Conservation (phyloP, 2,888 invertebrate genomes). For the Ophioninae sp. region DNA sequence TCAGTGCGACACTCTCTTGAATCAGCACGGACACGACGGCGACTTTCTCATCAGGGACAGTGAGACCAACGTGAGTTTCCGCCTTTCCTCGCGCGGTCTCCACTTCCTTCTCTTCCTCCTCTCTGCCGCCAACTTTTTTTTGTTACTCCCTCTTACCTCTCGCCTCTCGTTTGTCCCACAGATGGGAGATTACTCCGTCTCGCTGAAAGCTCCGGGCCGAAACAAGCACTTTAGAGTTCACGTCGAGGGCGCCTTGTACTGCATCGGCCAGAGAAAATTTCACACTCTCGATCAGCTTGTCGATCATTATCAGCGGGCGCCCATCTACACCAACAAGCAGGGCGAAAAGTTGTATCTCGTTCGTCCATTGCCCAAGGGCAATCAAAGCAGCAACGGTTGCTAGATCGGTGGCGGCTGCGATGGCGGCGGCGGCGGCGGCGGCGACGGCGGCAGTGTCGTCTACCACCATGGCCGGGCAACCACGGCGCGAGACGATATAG, state of each 20-base stretch:
- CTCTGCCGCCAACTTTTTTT: not conserved
- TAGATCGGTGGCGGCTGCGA: constrained; percentile 68
- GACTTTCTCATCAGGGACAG: constrained; percentile 99
- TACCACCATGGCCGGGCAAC: too few species aligned
- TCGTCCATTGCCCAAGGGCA: constrained; percentile 91
- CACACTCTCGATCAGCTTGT: constrained; percentile 97
- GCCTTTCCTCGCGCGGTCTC: not conserved
- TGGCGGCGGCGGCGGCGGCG: not conserved
- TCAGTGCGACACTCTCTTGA: constrained; percentile 97
- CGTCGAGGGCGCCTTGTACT: constrained; percentile 94
- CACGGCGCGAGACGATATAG: too few species aligned
- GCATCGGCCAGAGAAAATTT: constrained; percentile 99
- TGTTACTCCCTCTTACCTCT: not conserved
- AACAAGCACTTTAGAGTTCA: constrained; percentile 99
- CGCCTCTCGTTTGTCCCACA: constrained; percentile 79
- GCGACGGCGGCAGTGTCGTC: not conserved
- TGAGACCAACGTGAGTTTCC: constrained; percentile 97
- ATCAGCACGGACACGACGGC: constrained; percentile 97
- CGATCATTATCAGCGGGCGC: constrained; percentile 98
- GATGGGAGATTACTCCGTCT: constrained; percentile 99
- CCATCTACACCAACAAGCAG: constrained; percentile 98
- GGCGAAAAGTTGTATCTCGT: constrained; percentile 99
- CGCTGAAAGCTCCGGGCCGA: constrained; percentile 97
- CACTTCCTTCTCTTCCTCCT: not conserved
- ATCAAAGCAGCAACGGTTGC: constrained; percentile 79